Evolutionary conservation across 2,113 vertebrate species (phyloP).

Genomic region (Gadus chalcogrammus): DNA sequence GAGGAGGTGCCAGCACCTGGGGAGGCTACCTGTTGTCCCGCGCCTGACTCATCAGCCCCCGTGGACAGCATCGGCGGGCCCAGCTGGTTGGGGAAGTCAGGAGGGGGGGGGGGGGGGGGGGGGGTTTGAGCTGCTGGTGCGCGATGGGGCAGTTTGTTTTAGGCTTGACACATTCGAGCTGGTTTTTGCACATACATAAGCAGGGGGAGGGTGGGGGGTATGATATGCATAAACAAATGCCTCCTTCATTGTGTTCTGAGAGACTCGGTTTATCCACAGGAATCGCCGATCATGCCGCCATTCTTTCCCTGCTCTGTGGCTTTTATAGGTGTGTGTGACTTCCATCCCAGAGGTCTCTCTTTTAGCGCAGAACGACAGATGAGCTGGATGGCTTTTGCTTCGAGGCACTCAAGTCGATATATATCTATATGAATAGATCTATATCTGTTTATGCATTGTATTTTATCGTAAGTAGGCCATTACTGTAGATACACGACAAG

Average conservation of each 20-base stretch:
- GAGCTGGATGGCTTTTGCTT: too few species aligned
- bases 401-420: too few species aligned
- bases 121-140: constrained; percentile 53
- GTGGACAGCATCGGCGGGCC: constrained; percentile 39
- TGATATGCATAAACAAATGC: too few species aligned
- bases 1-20: constrained; percentile 83
- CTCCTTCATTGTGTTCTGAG: too few species aligned
- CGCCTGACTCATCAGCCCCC: constrained; percentile 64
- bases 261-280: too few species aligned
- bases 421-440: too few species aligned
- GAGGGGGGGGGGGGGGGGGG: constrained; percentile 2
- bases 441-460: neutral
- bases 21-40: constrained; percentile 81
- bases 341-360: too few species aligned
- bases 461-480: neutral
- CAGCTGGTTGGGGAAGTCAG: constrained; percentile 59
- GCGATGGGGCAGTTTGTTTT: constrained; percentile 56
- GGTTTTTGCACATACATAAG: constrained; percentile 2
- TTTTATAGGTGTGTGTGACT: too few species aligned
- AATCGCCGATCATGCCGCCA: too few species aligned
- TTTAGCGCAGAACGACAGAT: too few species aligned
- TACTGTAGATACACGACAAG: constrained; percentile 4
- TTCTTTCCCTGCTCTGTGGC: too few species aligned
- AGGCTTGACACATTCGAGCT: constrained; percentile 15
- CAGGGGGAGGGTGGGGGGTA: neutral